Evolutionary conservation across 2,888 invertebrate species (phyloP).

Genomic region (Andrena fulva): DNA sequence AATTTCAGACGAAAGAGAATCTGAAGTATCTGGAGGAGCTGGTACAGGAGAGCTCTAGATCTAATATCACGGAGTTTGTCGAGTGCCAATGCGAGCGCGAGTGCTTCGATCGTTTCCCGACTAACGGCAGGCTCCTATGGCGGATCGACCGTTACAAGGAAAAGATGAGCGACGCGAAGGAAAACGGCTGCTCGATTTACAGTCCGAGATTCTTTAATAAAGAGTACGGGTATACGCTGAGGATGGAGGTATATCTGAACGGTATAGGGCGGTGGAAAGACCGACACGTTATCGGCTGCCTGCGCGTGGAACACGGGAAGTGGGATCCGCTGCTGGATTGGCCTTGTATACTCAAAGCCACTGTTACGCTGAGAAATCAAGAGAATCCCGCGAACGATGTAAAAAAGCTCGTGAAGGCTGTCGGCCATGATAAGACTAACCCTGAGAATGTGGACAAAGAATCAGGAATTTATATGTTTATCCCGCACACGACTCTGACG

Average conservation of each 20-base stretch:
- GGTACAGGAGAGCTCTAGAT: slow-evolving; percentile 53
- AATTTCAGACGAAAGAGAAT: slow-evolving; percentile 74
- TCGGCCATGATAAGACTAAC: slow-evolving; percentile 55
- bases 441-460: slow-evolving; percentile 69
- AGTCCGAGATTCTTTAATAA: slow-evolving; percentile 90
- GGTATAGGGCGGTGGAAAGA: slow-evolving; percentile 92
- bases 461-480: slow-evolving; percentile 86
- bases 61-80: background rate
- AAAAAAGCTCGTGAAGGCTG: slow-evolving; percentile 77
- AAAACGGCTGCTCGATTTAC: slow-evolving; percentile 88
- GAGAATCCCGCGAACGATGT: slow-evolving; percentile 85
- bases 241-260: slow-evolving; percentile 90
- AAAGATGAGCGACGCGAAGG: slow-evolving; percentile 89
- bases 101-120: slow-evolving; percentile 39
- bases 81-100: slow-evolving; percentile 33
- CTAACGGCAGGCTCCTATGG: slow-evolving; percentile 89
- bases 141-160: slow-evolving; percentile 88
- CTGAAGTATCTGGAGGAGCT: slow-evolving; percentile 72
- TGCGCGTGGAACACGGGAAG: slow-evolving; percentile 89
- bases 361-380: slow-evolving; percentile 89
- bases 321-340: slow-evolving; percentile 90
- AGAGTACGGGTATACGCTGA: slow-evolving; percentile 91
- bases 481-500: slow-evolving; percentile 88
- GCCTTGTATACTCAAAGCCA: slow-evolving; percentile 90
- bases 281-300: slow-evolving; percentile 89